These are phyloP conservation scores for Trichomycterus rosablanca DNA, from an alignment of 2,113 vertebrate genomes.

Conservation along the genomic window DNA sequence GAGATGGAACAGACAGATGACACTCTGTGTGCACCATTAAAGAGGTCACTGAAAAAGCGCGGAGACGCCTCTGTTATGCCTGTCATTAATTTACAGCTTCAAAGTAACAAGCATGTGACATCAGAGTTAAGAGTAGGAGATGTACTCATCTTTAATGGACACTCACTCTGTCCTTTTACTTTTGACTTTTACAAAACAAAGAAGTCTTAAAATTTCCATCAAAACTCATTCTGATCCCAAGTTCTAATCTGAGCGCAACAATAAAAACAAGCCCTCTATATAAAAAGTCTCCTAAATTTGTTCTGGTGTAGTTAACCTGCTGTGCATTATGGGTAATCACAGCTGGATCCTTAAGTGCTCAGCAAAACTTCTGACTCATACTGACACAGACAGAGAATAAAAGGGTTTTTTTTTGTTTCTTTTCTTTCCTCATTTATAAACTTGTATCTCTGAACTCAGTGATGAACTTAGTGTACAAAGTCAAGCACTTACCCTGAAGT, in stretches of 20 bases:
- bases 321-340: background rate
- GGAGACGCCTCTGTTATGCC: slow-evolving; percentile 91
- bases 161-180: no score
- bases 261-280: slow-evolving; percentile 2
- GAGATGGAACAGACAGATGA: slow-evolving; percentile 96
- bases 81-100: slow-evolving; percentile 96
- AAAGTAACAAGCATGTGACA: slow-evolving; percentile 90
- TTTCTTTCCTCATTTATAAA: no score
- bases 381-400: background rate
- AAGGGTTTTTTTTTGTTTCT: background rate
- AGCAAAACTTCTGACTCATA: slow-evolving; percentile 3
- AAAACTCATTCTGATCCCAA: slow-evolving; percentile 40
- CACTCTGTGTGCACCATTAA: slow-evolving; percentile 89
- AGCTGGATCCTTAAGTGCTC: slow-evolving; percentile 27
- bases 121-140: slow-evolving; percentile 19
- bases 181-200: no score
- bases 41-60: slow-evolving; percentile 84
- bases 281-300: slow-evolving; percentile 29
- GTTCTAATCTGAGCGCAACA: slow-evolving; percentile 32
- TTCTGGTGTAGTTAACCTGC: background rate
- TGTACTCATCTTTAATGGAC: background rate
- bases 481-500: no score
- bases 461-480: no score
- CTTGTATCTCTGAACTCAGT: background rate
- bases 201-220: slow-evolving; percentile 39